Conservation (phyloP, 1,140 invertebrate species). For the Cotesia chilonis region DNA sequence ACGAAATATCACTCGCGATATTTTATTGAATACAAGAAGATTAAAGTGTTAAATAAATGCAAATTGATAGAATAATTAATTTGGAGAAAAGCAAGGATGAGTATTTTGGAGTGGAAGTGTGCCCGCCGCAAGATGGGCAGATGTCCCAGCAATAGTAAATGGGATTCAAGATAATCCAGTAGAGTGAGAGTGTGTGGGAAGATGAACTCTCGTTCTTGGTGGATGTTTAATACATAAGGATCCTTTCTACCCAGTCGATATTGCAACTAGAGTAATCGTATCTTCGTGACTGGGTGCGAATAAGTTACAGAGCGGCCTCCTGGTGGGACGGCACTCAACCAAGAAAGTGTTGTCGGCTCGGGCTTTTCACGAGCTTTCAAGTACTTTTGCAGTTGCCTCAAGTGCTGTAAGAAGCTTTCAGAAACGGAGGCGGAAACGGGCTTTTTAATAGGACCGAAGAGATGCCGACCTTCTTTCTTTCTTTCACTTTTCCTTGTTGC, state of each 20-base stretch:
- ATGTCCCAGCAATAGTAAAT: slow-evolving; percentile 6
- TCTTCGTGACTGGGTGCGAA: slow-evolving; percentile 44
- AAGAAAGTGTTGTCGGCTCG: slow-evolving; percentile 64
- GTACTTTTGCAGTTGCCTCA: slow-evolving; percentile 67
- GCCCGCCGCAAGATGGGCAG: slow-evolving; percentile 6
- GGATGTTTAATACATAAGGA: slow-evolving; percentile 44
- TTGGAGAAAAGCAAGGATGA: neutral
- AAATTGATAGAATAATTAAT: neutral
- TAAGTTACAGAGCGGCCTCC: slow-evolving; percentile 37
- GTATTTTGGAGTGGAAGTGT: neutral
- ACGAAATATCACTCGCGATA: slow-evolving; percentile 34
- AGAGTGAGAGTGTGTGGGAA: neutral
- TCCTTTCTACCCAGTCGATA: slow-evolving; percentile 35
- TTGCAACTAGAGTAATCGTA: slow-evolving; percentile 42
- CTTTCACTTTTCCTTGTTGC: slow-evolving; percentile 21
- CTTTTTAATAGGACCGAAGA: slow-evolving; percentile 67
- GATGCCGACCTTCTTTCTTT: slow-evolving; percentile 43
- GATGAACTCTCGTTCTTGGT: slow-evolving; percentile 21
- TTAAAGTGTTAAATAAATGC: neutral
- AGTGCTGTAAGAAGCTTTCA: slow-evolving; percentile 67
- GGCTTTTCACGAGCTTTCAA: slow-evolving; percentile 68
- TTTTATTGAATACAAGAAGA: neutral
- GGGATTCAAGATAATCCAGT: no score
- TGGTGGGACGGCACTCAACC: slow-evolving; percentile 61
- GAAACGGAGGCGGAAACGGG: slow-evolving; percentile 66